Evolutionary conservation across 2,113 vertebrate species (phyloP).

Genomic region (Reinhardtius hippoglossoides): DNA sequence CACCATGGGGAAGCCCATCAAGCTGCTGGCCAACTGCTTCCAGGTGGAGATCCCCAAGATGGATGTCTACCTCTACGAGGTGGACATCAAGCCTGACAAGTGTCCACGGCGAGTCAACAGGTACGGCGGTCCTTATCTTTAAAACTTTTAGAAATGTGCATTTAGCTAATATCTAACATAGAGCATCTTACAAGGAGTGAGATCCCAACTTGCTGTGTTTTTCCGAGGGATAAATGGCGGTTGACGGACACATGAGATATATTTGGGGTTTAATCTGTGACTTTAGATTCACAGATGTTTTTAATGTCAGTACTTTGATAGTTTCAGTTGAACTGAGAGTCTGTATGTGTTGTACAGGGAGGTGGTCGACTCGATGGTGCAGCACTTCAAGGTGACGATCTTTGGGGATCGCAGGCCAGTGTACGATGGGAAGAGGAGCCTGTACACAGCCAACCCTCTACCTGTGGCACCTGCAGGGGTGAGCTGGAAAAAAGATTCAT

Average conservation of each 20-base stretch:
- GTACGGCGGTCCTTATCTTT: conserved; percentile 67
- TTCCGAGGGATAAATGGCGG: not conserved
- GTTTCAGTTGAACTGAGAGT: not conserved
- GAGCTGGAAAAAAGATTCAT: conserved; percentile 64
- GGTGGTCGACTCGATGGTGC: conserved; percentile 99
- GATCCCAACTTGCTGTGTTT: not conserved
- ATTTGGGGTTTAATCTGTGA: not conserved
- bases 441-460: conserved; percentile 98
- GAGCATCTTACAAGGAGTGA: not conserved
- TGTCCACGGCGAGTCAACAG: conserved; percentile 98
- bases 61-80: conserved; percentile 99
- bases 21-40: conserved; percentile 99
- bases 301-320: not conserved
- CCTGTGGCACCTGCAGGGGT: conserved; percentile 96
- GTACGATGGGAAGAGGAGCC: conserved; percentile 99
- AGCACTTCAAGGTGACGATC: conserved; percentile 99
- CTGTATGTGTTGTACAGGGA: conserved; percentile 83
- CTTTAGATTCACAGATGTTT: not conserved
- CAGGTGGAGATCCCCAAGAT: conserved; percentile 99
- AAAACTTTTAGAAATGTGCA: not conserved
- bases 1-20: conserved; percentile 99
- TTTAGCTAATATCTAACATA: not conserved
- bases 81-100: conserved; percentile 99
- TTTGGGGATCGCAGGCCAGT: conserved; percentile 98
- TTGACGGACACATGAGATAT: not conserved